These are phyloP conservation scores for Doryteuthis pealeii DNA, from an alignment of 1,140 invertebrate species.

Conservation along the genomic window DNA sequence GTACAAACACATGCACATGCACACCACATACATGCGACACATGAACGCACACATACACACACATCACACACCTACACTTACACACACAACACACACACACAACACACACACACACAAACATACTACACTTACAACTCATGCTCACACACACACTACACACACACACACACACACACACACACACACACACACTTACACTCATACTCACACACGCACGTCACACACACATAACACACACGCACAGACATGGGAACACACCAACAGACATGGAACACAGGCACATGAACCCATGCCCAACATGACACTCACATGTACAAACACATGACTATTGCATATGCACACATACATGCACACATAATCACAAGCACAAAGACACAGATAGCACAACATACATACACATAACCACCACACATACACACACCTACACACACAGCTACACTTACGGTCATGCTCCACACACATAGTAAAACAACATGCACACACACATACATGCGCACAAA, in stretches of 20 bases:
- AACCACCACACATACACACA: background rate
- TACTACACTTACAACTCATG: too few relatives aligned
- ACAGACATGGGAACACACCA: constrained; percentile 1
- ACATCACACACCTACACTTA: too few relatives aligned
- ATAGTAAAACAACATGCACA: background rate
- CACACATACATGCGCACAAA: too few relatives aligned
- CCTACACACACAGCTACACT: background rate
- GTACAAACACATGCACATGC: too few relatives aligned
- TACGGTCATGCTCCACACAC: background rate
- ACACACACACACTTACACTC: background rate
- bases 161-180: constrained; percentile 20
- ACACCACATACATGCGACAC: too few relatives aligned
- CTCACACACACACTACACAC: too few relatives aligned
- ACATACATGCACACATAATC: background rate
- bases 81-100: too few relatives aligned
- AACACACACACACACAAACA: too few relatives aligned
- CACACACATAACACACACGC: constrained; percentile 12
- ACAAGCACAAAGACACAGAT: constrained; percentile 16
- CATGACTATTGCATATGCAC: background rate
- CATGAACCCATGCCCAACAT: background rate
- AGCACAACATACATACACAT: constrained; percentile 1
- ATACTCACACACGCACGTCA: background rate
- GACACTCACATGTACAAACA: too few relatives aligned
- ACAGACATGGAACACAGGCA: constrained; percentile 13
- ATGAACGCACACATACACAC: too few relatives aligned